These are phyloP conservation scores for Semibalanus balanoides DNA, from an alignment of 1,140 invertebrate genomes.

Conservation along the genomic window DNA sequence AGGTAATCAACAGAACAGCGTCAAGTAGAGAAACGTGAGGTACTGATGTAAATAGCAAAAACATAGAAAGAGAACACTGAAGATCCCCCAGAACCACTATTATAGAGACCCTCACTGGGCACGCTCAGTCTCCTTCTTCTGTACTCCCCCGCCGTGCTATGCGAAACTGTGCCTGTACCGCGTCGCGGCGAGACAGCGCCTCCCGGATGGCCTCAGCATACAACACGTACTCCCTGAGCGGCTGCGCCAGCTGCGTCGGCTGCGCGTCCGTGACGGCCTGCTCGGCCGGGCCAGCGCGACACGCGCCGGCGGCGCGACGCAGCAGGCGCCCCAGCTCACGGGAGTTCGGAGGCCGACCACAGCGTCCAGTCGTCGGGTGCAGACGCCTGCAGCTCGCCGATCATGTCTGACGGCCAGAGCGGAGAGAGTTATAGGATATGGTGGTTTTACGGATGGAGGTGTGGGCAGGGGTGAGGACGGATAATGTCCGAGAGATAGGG, in stretches of 20 bases:
- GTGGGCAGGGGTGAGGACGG: too few relatives aligned
- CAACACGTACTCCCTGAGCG: neutral
- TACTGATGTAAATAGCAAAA: too few relatives aligned
- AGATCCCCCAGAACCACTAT: too few relatives aligned
- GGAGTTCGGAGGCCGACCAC: neutral
- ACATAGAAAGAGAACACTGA: too few relatives aligned
- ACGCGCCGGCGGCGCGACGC: neutral
- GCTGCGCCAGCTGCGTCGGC: neutral
- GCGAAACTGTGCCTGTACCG: neutral
- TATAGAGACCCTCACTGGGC: too few relatives aligned
- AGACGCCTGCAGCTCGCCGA: neutral
- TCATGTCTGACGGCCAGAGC: neutral
- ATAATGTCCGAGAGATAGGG: too few relatives aligned
- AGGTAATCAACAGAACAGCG: too few relatives aligned
- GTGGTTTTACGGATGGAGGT: too few relatives aligned
- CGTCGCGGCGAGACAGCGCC: neutral
- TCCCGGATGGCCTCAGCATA: neutral
- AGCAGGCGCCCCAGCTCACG: neutral
- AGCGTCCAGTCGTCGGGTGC: neutral
- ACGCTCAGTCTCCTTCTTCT: constrained; percentile 19
- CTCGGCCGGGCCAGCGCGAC: neutral
- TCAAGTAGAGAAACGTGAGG: too few relatives aligned
- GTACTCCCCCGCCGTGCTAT: neutral
- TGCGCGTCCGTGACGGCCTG: neutral
- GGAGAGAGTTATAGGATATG: too few relatives aligned